phyloP scores from a whole-genome alignment of 2,797 vertebrate species.

The Sebastiscus albofasciatus region DNA sequence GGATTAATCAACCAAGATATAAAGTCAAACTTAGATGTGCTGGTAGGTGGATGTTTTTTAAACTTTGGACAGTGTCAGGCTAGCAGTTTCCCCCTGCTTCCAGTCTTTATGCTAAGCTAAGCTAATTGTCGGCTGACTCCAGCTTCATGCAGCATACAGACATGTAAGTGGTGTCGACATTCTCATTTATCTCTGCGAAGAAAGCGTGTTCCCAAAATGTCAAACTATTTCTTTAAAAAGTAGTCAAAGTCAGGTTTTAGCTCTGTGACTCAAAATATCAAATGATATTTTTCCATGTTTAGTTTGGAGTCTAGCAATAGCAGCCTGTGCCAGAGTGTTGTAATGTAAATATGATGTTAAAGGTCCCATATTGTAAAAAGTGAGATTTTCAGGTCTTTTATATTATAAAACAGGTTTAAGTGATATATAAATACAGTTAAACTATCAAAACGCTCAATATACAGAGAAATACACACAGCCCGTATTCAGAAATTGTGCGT shows the following conservation, averaged over 20 bases:
- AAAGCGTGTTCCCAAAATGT: not conserved
- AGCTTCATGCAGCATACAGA: not conserved
- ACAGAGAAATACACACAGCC: too few species aligned
- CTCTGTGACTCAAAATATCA: not conserved
- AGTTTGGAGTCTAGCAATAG: not conserved
- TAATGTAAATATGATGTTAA: too few species aligned
- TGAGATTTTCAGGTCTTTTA: too few species aligned
- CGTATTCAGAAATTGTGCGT: too few species aligned
- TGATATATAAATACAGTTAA: too few species aligned
- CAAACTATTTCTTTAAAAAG: not conserved
- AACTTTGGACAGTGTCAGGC: not conserved
- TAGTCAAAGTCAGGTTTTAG: not conserved
- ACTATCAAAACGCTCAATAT: too few species aligned
- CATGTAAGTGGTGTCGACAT: not conserved
- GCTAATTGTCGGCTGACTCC: not conserved
- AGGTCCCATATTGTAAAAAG: too few species aligned
- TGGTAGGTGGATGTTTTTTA: not conserved
- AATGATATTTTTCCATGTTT: not conserved
- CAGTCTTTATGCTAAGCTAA: not conserved
- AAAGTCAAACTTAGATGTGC: not conserved
- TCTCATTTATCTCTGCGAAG: fast-evolving
- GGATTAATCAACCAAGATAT: not conserved
- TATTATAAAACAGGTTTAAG: too few species aligned
- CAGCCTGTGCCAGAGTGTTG: too few species aligned
- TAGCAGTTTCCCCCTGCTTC: not conserved